Conservation (phyloP, 2,113 vertebrate genomes). For the Aplodontia rufa region DNA sequence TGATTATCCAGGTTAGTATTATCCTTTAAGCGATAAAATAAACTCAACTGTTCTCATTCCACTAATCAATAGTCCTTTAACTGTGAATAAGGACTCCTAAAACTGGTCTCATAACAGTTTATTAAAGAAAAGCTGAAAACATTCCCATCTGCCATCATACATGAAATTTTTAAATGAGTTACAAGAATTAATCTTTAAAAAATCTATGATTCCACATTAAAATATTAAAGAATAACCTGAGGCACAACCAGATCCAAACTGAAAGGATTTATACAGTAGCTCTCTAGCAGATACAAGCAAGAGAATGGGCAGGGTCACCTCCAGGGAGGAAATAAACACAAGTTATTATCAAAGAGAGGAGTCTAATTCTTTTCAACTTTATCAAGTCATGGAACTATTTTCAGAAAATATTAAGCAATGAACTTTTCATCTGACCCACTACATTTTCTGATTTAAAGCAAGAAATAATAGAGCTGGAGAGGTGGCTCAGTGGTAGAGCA, state of each 20-base stretch:
- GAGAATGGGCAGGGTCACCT: not conserved
- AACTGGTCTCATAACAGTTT: not conserved
- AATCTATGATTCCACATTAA: not conserved
- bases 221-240: not conserved
- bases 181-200: not conserved
- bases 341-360: not conserved
- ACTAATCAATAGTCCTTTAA: not conserved
- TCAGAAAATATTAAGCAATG: not conserved
- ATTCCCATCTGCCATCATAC: not conserved
- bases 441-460: not conserved
- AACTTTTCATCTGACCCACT: not conserved
- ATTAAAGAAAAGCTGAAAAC: not conserved
- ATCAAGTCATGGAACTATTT: not conserved
- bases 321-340: not conserved
- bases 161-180: slow-evolving; percentile 2
- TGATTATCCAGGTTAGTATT: not conserved
- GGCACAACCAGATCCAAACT: not conserved
- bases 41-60: not conserved
- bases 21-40: slow-evolving; percentile 41
- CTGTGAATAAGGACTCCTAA: not conserved
- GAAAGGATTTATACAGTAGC: not conserved
- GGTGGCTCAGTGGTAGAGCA: too few species aligned
- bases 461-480: too few species aligned
- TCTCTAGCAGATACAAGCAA: not conserved
- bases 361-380: not conserved